phyloP scores from a whole-genome alignment of 1,140 invertebrate species.

The Apis laboriosa region DNA sequence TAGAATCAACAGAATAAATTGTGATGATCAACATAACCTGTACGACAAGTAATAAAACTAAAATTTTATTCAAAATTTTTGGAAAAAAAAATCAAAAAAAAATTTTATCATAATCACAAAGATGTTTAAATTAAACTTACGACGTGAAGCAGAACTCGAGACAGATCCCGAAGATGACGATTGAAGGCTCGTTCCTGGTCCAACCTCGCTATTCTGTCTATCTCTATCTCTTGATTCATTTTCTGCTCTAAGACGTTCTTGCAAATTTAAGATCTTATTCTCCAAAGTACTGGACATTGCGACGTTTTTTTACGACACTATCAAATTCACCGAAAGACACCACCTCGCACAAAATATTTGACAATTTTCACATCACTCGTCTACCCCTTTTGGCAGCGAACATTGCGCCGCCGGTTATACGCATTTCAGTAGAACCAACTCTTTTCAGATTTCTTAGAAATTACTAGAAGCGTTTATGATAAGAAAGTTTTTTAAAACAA shows the following conservation, averaged over 20 bases:
- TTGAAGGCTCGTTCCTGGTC: conserved; percentile 64
- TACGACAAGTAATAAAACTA: conserved; percentile 23
- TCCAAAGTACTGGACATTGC: conserved; percentile 81
- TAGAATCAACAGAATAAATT: conserved; percentile 47
- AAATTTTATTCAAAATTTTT: neutral
- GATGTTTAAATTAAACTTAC: conserved; percentile 65
- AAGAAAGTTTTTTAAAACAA: conserved; percentile 11
- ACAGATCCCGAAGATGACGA: conserved; percentile 68
- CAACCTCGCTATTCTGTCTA: conserved; percentile 71
- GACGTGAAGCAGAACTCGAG: conserved; percentile 72
- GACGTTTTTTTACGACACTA: conserved; percentile 26
- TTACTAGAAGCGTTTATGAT: conserved; percentile 31
- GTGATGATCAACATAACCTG: conserved; percentile 76
- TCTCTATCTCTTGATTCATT: conserved; percentile 83
- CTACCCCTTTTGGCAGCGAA: conserved; percentile 75
- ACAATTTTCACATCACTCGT: conserved; percentile 75
- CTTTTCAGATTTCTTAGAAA: conserved; percentile 28
- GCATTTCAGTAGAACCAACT: conserved; percentile 46
- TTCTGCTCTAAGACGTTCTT: conserved; percentile 85
- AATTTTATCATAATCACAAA: neutral
- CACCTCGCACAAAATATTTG: conserved; percentile 66
- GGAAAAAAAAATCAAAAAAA: neutral
- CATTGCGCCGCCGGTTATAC: conserved; percentile 60
- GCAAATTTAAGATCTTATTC: conserved; percentile 84
- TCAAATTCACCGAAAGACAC: conserved; percentile 49